Evolutionary conservation across 1,140 invertebrate genomes (phyloP).

Genomic region (Geopemphigus sp.): DNA sequence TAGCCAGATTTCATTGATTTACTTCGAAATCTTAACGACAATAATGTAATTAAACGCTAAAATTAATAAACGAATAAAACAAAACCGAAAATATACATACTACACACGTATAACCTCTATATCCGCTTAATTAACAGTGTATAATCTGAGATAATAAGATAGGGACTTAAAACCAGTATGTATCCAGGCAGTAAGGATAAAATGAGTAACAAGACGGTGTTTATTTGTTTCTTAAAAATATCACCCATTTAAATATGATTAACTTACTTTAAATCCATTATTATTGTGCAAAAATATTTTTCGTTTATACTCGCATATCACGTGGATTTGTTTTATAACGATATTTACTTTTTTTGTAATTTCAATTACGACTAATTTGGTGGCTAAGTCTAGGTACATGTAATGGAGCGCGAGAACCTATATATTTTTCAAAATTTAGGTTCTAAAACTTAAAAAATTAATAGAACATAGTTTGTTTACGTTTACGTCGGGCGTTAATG

Average conservation of each 20-base stretch:
- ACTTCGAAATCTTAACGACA: conserved; percentile 5
- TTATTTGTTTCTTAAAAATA: no score
- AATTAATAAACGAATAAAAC: neutral
- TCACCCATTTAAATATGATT: neutral
- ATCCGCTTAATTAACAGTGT: neutral
- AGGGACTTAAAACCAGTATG: neutral
- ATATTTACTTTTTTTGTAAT: neutral
- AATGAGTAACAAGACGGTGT: no score
- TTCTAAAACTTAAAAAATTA: neutral
- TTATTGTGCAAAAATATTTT: conserved; percentile 24
- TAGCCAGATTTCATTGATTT: conserved; percentile 22
- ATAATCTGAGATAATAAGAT: neutral
- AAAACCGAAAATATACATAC: no score
- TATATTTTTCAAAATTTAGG: neutral
- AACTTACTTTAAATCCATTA: neutral
- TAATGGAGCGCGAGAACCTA: conserved; percentile 12
- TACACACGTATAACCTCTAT: neutral
- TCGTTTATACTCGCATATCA: neutral
- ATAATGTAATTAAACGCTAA: conserved; percentile 8
- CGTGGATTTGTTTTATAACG: no score
- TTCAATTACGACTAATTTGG: conserved; percentile 5
- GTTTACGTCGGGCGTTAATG: neutral
- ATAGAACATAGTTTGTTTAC: neutral
- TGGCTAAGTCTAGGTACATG: conserved; percentile 5
- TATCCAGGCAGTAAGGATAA: neutral